Base-by-base conservation (phyloP, 2,888 invertebrate genomes). In the Brassicogethes aeneus region DNA sequence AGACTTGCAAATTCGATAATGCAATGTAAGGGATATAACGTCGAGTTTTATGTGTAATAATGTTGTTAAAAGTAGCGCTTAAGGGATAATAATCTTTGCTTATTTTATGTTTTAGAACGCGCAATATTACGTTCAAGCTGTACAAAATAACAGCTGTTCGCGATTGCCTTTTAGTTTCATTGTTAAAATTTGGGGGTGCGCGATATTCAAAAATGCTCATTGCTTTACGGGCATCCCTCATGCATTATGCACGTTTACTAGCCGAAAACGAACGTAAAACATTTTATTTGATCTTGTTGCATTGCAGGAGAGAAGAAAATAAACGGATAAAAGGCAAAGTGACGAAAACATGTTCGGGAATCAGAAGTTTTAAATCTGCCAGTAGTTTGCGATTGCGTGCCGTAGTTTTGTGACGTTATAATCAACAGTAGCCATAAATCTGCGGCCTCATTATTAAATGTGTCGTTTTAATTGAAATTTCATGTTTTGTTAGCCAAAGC, bases 391-490 rank as follows among this genome's bases (percentile, higher is more conserved):
- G 54, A 46, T 58, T 55, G 56, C 56, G 56, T 58, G 58, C 51
- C 51, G 41, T 45, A 39, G 47, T 47, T 54, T 52, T 48, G 52
- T 52, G 52, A 55, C 56, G 54, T 56, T 55, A 57, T 57, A 56
- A 57, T 54, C 55, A 55, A 55, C 54, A 53, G 48, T 52, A 52
- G 53, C 55, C 56, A 64, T 66, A 66, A 66, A 66, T 66, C 63
- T 63, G 60, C 60, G 52, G 54, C 65, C 71, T 73, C 73, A 73
- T 74, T 74, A 73, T 70, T 69, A 70, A 70, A 65, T 72, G 68
- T 72, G 73, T 74, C 69, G 66, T 68, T 73, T 74, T 75, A 75
- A 75, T 74, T 74, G 74, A 74, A 74, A 73, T 75, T 69, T 72
- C 72, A 70, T 75, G 74, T 74, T 72, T 70, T 69, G 55, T 59